Base-by-base conservation (phyloP, 2,888 invertebrate species). In the Acleris cristana region DNA sequence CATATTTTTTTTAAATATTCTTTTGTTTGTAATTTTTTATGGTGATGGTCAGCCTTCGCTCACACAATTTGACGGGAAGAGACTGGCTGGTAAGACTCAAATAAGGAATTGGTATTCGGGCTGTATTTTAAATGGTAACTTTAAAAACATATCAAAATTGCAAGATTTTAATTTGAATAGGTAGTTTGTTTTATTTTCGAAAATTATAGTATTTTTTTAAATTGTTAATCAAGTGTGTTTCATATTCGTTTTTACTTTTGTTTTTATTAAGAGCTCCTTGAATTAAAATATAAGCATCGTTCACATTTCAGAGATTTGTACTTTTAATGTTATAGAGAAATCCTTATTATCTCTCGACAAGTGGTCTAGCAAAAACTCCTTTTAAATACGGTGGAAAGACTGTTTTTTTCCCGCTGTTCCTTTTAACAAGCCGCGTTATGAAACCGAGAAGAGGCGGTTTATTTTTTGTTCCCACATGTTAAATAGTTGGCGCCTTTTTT, bases 401-500 rank as follows among this genome's bases (percentile, higher is more conserved):
- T 1, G 10, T 45, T 40, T 40, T 10, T 26, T n/a, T 18, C 58
- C 58, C 26, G 26, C 26, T 26, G 58, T 23, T 58, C 44, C n/a
- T 58, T 58, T 48, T n/a, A 58, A 58, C 48, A n/a, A n/a, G 58
- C 58, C 58, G 58, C 58, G 23, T 26, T 48, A 56, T 44, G 44
- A 56, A 44, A 40, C 40, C 34, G 40, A 44, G 48, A 18, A 8
- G 23, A 45, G 19, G 57, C 21, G 19, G 53, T 53, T 7, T 19
- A 19, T 21, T 58, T 58, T 48, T 63, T 55, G 34, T 48, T 49
- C 54, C 16, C 49, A 52, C 44, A 40, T n/a, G 45, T 30, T 30
- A 55, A 62, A 51, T 51, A 34, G 63, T 63, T 55, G 49, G 63
- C 55, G 63, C 58, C 58, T 52, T 26, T 56, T 64, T 64, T 51